Base-by-base conservation (phyloP, 1,140 invertebrate genomes). In the Lasioglossum albipes region DNA sequence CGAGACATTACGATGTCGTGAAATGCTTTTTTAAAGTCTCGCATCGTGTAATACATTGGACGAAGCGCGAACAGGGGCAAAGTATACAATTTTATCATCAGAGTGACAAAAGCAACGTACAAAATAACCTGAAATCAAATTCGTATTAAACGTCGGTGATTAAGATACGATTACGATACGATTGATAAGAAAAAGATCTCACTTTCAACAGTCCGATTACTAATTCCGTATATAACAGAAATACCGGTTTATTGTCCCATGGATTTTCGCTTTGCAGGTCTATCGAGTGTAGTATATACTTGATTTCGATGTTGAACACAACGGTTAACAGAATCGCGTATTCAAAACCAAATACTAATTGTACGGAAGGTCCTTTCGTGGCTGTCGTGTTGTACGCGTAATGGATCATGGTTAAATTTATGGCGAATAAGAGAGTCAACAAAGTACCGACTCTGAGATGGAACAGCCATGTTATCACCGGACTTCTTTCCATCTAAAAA, bases 181-280 rank as follows among this genome's bases (percentile, higher is more conserved):
- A 59, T 54, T 12, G 79, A 88, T n/a, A 59, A n/a, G 2, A 59
- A n/a, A 59, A 7, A 22, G 7, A 68, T 66, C 57, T 78, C 84
- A 92, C 91, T 95, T 96, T 96, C 94, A 97, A 95, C 13, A 97
- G 94, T 72, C 99, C 98, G 94, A 99, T 98, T 27, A 99, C 95
- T 65, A 99, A 94, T 94, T 99, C 99, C 20, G 98, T 98, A 88
- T 99, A 99, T 0, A 99, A 94, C 20, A 99, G 93, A 90, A 98
- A 99, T 2, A 99, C 98, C 18, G 99, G 98, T 93, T 99, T 99
- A 91, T 98, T 99, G 91, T 99, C 99, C 99, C 99, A 99, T 9
- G 98, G 99, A 81, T 97, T 98, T 89, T 99, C 98, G 92, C 97
- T 80, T 88, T 98, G 97, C 61, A 99, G 95, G 93, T 99, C 99